These are phyloP conservation scores for Ascidia mentula DNA, from an alignment of 23 tunicate species.

Conservation along the genomic window DNA sequence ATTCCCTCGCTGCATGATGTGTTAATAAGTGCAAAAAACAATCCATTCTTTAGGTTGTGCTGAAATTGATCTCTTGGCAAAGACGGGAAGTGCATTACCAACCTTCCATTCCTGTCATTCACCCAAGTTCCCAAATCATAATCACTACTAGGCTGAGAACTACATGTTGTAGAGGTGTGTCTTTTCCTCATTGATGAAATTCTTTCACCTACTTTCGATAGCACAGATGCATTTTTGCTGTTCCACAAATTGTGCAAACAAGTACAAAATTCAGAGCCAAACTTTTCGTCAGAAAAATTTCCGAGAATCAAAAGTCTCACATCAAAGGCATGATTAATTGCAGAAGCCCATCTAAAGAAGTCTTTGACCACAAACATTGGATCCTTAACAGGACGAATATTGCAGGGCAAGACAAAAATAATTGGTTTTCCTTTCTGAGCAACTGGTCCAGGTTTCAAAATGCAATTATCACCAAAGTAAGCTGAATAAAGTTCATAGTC, in stretches of 20 bases:
- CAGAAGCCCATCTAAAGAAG: slow-evolving; percentile 15
- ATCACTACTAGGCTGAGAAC: slow-evolving; percentile 6
- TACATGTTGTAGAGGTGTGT: neutral
- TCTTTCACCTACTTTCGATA: neutral
- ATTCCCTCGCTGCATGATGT: slow-evolving; percentile 81
- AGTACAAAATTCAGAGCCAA: slow-evolving; percentile 4
- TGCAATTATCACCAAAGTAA: neutral
- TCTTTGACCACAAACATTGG: slow-evolving; percentile 61
- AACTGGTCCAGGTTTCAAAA: too few species aligned
- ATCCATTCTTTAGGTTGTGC: neutral
- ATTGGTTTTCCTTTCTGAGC: neutral
- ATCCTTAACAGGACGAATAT: slow-evolving; percentile 83
- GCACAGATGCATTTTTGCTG: neutral
- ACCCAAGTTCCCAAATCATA: slow-evolving; percentile 46
- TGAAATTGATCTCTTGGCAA: slow-evolving; percentile 18
- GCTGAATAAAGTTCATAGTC: slow-evolving; percentile 23
- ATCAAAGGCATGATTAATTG: neutral
- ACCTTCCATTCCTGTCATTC: slow-evolving; percentile 11
- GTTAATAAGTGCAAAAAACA: slow-evolving; percentile 54
- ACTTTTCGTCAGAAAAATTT: slow-evolving; percentile 36
- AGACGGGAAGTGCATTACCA: slow-evolving; percentile 45
- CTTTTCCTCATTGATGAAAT: neutral
- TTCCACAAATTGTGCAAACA: neutral
- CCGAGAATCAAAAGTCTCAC: slow-evolving; percentile 78
- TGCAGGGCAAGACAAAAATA: slow-evolving; percentile 54